A percentile compares a stretch with the other conserved stretches of the same genome.
Conservation (phyloP, 2,888 invertebrate species). For the Tinea trinotella region DNA sequence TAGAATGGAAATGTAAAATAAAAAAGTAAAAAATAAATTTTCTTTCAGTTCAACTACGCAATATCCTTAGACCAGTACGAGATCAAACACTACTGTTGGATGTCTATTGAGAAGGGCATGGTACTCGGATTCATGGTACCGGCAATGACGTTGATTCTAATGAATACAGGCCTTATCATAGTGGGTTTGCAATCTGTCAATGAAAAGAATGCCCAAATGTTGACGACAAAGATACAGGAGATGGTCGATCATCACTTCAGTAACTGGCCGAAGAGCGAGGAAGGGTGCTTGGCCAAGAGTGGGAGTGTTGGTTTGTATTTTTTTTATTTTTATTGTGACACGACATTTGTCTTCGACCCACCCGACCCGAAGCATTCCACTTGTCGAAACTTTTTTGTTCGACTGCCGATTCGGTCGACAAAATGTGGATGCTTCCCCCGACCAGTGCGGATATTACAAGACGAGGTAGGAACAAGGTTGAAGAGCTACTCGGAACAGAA, state of each 20-base stretch:
- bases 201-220: slow-evolving; percentile 56
- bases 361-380: background rate
- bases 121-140: slow-evolving; percentile 83
- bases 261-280: slow-evolving; percentile 43
- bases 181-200: slow-evolving; percentile 65
- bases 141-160: slow-evolving; percentile 76
- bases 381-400: too few species aligned
- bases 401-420: too few species aligned
- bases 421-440: too few species aligned
- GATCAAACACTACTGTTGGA: slow-evolving; percentile 81
- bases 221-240: slow-evolving; percentile 59
- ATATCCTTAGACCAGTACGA: slow-evolving; percentile 81
- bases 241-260: slow-evolving; percentile 55
- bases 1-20: too few species aligned
- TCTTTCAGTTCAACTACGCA: slow-evolving; percentile 72
- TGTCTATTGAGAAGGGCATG: slow-evolving; percentile 84
- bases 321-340: too few species aligned
- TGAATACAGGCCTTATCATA: slow-evolving; percentile 74
- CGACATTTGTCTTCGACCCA: too few species aligned
- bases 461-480: too few species aligned
- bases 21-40: too few species aligned
- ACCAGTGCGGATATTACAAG: too few species aligned
- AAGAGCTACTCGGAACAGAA: too few species aligned
- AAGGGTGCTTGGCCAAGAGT: background rate
- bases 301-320: slow-evolving; percentile 10